Conservation (phyloP, 2,888 invertebrate genomes). For the Netelia fuscicornis region DNA sequence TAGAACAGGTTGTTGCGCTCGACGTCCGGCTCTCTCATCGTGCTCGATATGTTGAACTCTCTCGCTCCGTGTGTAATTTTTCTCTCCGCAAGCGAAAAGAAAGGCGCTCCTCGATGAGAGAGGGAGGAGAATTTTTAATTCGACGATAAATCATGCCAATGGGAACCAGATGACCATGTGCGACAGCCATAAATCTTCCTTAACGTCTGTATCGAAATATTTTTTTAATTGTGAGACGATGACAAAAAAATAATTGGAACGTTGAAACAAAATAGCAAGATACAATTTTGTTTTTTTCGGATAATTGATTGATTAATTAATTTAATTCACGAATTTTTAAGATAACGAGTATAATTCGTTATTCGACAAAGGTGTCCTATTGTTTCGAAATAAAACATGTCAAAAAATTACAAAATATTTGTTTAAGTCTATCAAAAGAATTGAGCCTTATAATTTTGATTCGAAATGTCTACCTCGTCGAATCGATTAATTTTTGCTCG, state of each 20-base stretch:
- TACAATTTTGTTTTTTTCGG: background rate
- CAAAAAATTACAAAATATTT: no score
- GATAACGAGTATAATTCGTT: no score
- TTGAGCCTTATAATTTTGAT: background rate
- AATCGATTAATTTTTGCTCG: slow-evolving; percentile 72
- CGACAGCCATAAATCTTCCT: slow-evolving; percentile 28
- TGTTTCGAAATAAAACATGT: no score
- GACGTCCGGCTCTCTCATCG: slow-evolving; percentile 54
- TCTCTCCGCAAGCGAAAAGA: slow-evolving; percentile 50
- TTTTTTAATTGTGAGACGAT: background rate
- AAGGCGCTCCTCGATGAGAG: slow-evolving; percentile 40
- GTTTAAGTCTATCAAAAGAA: no score
- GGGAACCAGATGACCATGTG: slow-evolving; percentile 37
- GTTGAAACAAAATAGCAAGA: background rate
- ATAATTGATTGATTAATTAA: no score
- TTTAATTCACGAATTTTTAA: no score
- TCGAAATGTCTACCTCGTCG: slow-evolving; percentile 55
- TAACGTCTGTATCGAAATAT: background rate
- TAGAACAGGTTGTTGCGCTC: slow-evolving; percentile 72
- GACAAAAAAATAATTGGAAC: background rate
- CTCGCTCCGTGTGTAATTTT: slow-evolving; percentile 40
- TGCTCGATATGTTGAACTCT: background rate
- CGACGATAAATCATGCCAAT: slow-evolving; percentile 57
- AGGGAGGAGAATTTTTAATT: slow-evolving; percentile 61
- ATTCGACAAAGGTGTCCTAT: no score